Conservation (phyloP, 2,797 vertebrate species). For the Protosalanx chinensis region DNA sequence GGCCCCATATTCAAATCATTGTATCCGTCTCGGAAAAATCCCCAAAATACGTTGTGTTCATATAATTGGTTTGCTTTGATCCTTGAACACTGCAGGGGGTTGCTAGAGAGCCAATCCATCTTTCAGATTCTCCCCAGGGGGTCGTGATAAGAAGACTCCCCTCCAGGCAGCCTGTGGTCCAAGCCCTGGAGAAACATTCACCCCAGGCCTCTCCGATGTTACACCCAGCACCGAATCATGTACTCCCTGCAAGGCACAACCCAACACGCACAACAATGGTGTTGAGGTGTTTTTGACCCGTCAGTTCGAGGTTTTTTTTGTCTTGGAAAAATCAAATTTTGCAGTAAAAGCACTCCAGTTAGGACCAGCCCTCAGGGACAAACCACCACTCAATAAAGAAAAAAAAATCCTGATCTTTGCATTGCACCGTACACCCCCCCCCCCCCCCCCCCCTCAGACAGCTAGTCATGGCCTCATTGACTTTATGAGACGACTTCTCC, state of each 20-base stretch:
- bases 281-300: not conserved
- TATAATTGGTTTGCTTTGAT: slow-evolving; percentile 62
- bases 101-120: slow-evolving; percentile 1
- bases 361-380: slow-evolving; percentile 34
- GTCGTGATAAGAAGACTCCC: not conserved
- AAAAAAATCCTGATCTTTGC: slow-evolving; percentile 68
- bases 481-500: slow-evolving; percentile 53
- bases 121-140: not conserved
- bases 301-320: slow-evolving; percentile 30
- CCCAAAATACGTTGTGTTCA: slow-evolving; percentile 14
- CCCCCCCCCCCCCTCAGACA: slow-evolving; percentile 20
- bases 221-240: slow-evolving; percentile 39
- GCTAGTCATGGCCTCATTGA: slow-evolving; percentile 33
- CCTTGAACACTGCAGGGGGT: slow-evolving; percentile 42
- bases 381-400: slow-evolving; percentile 48
- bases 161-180: slow-evolving; percentile 41
- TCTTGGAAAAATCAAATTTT: slow-evolving; percentile 26
- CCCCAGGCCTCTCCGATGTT: slow-evolving; percentile 30
- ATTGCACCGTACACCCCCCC: slow-evolving; percentile 53
- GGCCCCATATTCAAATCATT: too few relatives aligned
- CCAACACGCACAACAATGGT: not conserved
- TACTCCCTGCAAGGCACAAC: slow-evolving; percentile 32
- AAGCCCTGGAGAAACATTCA: slow-evolving; percentile 31
- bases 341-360: slow-evolving; percentile 23
- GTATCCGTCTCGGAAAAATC: not conserved